These are phyloP conservation scores for Leptinotarsa rubiginosa DNA, from an alignment of 2,888 invertebrate species.

Conservation along the genomic window DNA sequence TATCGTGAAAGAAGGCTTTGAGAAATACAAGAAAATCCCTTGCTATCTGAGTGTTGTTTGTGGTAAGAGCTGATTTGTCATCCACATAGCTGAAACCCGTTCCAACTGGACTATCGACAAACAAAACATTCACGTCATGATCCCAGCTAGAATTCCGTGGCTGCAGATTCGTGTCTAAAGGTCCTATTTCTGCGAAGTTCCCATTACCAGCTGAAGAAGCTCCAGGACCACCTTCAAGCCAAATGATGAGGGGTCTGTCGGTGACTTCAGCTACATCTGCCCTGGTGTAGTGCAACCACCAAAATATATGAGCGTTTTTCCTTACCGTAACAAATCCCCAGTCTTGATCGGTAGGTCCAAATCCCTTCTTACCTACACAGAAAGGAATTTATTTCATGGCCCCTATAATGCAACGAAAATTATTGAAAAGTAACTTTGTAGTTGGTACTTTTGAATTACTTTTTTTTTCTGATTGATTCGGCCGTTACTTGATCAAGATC, in stretches of 20 bases:
- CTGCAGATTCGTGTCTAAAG: conserved; percentile 57
- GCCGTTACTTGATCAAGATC: too few relatives aligned
- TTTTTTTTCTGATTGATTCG: too few relatives aligned
- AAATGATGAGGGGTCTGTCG: conserved; percentile 79
- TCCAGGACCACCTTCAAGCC: conserved; percentile 80
- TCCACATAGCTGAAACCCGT: conserved; percentile 85
- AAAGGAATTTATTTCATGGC: background rate
- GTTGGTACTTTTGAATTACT: too few relatives aligned
- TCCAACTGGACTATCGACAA: conserved; percentile 92
- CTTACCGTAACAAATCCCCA: conserved; percentile 82
- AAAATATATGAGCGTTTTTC: conserved; percentile 84
- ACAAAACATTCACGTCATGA: conserved; percentile 76
- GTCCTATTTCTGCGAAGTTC: conserved; percentile 72
- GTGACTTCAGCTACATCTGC: conserved; percentile 70
- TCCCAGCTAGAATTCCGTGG: conserved; percentile 70
- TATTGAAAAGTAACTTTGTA: too few relatives aligned
- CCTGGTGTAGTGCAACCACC: conserved; percentile 82
- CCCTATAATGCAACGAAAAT: too few relatives aligned
- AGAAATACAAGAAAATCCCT: conserved; percentile 81
- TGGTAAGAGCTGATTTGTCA: conserved; percentile 66
- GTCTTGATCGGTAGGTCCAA: conserved; percentile 76
- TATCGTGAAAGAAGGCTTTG: conserved; percentile 74
- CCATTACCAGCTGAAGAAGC: conserved; percentile 69
- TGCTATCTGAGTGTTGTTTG: conserved; percentile 76
- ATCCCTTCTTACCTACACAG: conserved; percentile 59